These are phyloP conservation scores for Aleiodes sp. DNA, from an alignment of 1,140 invertebrate species.

Conservation along the genomic window DNA sequence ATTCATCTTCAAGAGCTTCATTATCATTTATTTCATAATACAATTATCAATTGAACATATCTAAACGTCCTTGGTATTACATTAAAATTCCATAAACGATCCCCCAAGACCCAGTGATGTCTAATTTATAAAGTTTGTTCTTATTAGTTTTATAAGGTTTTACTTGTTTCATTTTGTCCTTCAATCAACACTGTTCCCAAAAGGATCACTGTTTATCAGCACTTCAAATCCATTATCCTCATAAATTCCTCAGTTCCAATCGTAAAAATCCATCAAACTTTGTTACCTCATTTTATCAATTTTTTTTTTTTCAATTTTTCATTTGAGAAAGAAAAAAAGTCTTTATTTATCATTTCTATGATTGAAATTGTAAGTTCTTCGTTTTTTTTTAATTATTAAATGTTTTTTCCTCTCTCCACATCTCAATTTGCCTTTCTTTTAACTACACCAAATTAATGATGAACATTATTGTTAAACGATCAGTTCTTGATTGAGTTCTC, in stretches of 20 bases:
- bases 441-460: slow-evolving; percentile 41
- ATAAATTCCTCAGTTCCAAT: not conserved
- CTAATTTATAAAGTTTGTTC: slow-evolving; percentile 53
- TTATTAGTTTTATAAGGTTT: too few species aligned
- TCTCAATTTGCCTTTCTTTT: too few species aligned
- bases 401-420: slow-evolving; percentile 1
- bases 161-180: slow-evolving; percentile 37
- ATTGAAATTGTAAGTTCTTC: slow-evolving; percentile 41
- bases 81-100: slow-evolving; percentile 42
- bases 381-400: slow-evolving; percentile 33
- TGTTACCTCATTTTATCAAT: not conserved
- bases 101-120: slow-evolving; percentile 14
- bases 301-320: not conserved
- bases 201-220: slow-evolving; percentile 36
- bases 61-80: slow-evolving; percentile 38
- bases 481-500: slow-evolving; percentile 65
- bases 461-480: slow-evolving; percentile 48
- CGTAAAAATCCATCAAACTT: not conserved
- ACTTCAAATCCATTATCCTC: slow-evolving; percentile 12
- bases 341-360: not conserved
- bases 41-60: slow-evolving; percentile 42
- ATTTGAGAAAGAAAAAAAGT: not conserved
- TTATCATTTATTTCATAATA: slow-evolving; percentile 23
- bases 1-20: slow-evolving; percentile 15
- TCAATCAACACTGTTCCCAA: slow-evolving; percentile 18